Evolutionary conservation across 1,140 invertebrate species (phyloP), one percentile per base, ranked within the genome.

Genomic region (Latrodectus geometricus): DNA sequence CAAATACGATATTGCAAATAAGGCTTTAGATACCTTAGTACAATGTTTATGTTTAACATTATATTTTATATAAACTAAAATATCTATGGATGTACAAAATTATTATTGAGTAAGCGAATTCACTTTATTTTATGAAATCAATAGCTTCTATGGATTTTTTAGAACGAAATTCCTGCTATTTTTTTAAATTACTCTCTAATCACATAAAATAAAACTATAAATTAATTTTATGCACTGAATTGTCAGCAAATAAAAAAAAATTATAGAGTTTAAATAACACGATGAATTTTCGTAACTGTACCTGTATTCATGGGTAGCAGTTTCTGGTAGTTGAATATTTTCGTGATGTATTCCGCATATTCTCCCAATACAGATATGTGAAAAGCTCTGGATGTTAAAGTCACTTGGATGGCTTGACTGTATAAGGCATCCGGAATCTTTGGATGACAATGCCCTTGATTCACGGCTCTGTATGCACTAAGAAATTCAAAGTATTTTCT

Each of bases 371-470:
- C 93, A 90, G 97, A 94, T 0, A 96, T 97, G 91, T 98, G 98
- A 92, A 99, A 99, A 3, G 99, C 99, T 88, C 98, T 93, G 49
- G 95, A 96, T 0, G 95, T 95, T n/a, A 96, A 92, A 12, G 95
- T 94, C 1, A 96, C 89, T 9, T 92, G 91, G 9, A 92, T 94
- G 8, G 97, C 96, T 90, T 95, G 94, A 15, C 97, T 93, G 61
- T 94, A 92, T 15, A 99, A 91, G 0, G 96, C 95, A 80, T 94
- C 92, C 11, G 99, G 91, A 81, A 99, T 98, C 90, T 95, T 95
- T 0, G 98, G 98, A 92, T 99, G 98, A 90, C 97, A 98, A 90
- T 99, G 98, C 0, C 98, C 98, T 77, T 99, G 98, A 92, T 99
- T 99, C 7, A 99, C 96, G 0, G 98, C 97, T 73, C 97, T 98